Base-by-base conservation (phyloP, 2,113 vertebrate genomes). In the Seriola dumerili region DNA sequence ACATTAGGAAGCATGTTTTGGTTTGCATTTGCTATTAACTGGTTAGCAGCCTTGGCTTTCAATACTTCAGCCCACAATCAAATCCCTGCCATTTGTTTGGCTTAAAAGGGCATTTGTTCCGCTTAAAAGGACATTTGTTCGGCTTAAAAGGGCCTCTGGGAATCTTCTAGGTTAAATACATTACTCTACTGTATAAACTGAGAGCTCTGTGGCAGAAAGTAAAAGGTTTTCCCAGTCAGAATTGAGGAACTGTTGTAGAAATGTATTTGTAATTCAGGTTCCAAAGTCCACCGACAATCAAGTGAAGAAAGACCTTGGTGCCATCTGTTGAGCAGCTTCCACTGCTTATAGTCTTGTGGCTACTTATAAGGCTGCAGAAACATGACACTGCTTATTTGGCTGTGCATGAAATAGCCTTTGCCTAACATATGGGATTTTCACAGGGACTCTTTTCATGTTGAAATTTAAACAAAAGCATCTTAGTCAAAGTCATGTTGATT, bases 1-100 rank as follows among this genome's bases (percentile, higher is more conserved):
- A 40, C 13, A 40, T 55, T 6, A n/a, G 29, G 21, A 21, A 25
- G 55, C 55, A 69, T 78, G 66, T 52, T 64, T 72, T 65, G 9
- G 29, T 5, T 2, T 72, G 29, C 5, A 46, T 65, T 65, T 48
- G 25, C 61, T 16, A 48, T 58, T 65, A 57, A 72, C 23, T 59
- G 8, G 25, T 55, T 38, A 6, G 38, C 38, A 58, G 25, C 13
- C 58, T 72, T 65, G 50, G 29, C 40, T 55, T 32, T 19, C 8
- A 44, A 72, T 36, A 44, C 23, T 34, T 69, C 3, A 55, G 62
- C 10, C 8, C 1, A 23, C 57, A 55, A 65, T 52, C 63, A 66
- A 57, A 57, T 50, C 32, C 11, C 3, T 3, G 29, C 2, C 1
- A 57, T 76, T 55, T 40, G 25, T 70, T 57, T 63, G 25, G 16